Percentiles rank a stretch among this genome's conserved stretches.
These are phyloP conservation scores for Diaprepes abbreviatus DNA, from an alignment of 2,888 invertebrate species.

Conservation along the genomic window DNA sequence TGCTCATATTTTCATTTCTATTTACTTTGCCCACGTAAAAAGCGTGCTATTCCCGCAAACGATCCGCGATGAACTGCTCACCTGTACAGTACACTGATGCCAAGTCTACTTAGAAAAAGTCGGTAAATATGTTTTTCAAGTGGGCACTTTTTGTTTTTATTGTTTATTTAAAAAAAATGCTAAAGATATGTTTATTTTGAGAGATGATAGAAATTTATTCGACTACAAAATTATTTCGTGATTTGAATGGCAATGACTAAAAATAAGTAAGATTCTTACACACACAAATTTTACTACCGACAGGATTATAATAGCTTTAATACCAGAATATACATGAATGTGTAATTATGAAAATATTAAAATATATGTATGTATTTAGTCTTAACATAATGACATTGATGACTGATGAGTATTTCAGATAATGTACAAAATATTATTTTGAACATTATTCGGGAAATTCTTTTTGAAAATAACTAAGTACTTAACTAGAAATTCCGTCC, in stretches of 20 bases:
- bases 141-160: background rate
- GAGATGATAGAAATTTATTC: background rate
- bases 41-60: slow-evolving; percentile 41
- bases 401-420: too few species aligned
- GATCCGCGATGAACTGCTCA: slow-evolving; percentile 47
- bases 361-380: too few species aligned
- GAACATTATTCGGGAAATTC: too few species aligned
- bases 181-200: too few species aligned
- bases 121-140: slow-evolving; percentile 6
- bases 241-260: background rate
- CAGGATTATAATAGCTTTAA: too few species aligned
- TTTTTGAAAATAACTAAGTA: too few species aligned
- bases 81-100: slow-evolving; percentile 38
- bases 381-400: too few species aligned
- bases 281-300: too few species aligned
- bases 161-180: background rate
- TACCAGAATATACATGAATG: too few species aligned
- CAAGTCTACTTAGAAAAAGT: slow-evolving; percentile 14
- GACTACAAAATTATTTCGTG: background rate
- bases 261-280: background rate
- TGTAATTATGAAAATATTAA: too few species aligned
- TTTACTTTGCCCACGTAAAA: slow-evolving; percentile 44
- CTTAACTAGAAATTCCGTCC: too few species aligned
- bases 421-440: too few species aligned
- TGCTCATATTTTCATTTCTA: slow-evolving; percentile 47